Conservation (phyloP, 1,140 invertebrate genomes). For the Diachasmimorpha longicaudata region DNA sequence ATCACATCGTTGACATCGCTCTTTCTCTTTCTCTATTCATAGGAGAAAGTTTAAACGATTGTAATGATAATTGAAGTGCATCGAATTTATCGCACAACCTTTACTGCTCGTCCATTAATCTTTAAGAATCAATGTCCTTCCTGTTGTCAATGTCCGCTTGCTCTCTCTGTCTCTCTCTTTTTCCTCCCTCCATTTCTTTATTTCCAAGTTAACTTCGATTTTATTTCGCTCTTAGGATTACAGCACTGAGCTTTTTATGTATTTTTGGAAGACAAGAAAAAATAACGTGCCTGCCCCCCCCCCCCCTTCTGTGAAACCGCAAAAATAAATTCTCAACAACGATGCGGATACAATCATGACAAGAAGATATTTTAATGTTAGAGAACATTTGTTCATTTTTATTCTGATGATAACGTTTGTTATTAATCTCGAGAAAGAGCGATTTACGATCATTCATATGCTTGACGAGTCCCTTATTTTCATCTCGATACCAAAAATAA, state of each 20-base stretch:
- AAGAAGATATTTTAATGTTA: constrained; percentile 3
- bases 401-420: neutral
- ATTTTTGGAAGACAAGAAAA: neutral
- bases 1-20: constrained; percentile 12
- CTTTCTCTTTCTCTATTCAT: neutral
- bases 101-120: constrained; percentile 33
- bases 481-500: neutral
- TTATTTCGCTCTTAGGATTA: constrained; percentile 8
- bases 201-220: neutral
- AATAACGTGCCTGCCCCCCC: constrained; percentile 20
- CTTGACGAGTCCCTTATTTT: neutral
- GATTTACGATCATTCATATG: neutral
- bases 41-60: neutral
- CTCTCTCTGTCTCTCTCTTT: neutral
- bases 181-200: neutral
- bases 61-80: constrained; percentile 8
- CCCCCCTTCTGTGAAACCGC: constrained; percentile 1
- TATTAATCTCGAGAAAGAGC: constrained; percentile 20
- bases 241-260: neutral
- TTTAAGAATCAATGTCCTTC: constrained; percentile 31
- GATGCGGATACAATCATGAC: constrained; percentile 29
- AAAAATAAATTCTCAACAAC: constrained; percentile 21
- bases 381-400: neutral
- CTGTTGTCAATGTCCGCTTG: neutral
- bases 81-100: constrained; percentile 18